Percentiles rank a stretch among this genome's conserved stretches.
Conservation (phyloP, 1,140 invertebrate species). For the Vanessa tameamea region DNA sequence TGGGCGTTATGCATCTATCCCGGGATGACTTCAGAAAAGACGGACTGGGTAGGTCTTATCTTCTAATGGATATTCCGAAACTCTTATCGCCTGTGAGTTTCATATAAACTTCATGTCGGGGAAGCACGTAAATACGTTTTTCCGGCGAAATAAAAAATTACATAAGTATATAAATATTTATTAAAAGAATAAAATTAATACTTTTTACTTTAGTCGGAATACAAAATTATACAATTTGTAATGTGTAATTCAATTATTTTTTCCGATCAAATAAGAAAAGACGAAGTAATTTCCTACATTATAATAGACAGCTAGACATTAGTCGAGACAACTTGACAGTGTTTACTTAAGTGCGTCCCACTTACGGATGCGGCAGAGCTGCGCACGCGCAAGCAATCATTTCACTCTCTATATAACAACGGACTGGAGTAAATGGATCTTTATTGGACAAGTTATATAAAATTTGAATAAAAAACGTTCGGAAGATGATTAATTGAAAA, state of each 20-base stretch:
- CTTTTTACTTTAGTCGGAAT: background rate
- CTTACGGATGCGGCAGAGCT: constrained; percentile 30
- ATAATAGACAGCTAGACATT: constrained; percentile 7
- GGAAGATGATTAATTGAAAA: background rate
- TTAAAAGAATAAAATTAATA: too few relatives aligned
- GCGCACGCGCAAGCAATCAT: constrained; percentile 31
- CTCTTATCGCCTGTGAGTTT: too few relatives aligned
- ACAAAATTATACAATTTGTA: background rate
- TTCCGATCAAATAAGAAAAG: background rate
- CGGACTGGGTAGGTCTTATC: too few relatives aligned
- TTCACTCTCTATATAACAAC: constrained; percentile 43
- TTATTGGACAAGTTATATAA: background rate
- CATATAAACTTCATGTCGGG: too few relatives aligned
- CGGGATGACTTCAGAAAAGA: too few relatives aligned
- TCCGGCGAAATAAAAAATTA: too few relatives aligned
- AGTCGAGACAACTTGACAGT: constrained; percentile 14
- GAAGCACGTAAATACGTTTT: too few relatives aligned
- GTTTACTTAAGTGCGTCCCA: constrained; percentile 26
- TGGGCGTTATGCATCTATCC: too few relatives aligned
- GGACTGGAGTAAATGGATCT: constrained; percentile 16
- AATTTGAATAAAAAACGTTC: background rate
- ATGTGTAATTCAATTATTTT: background rate
- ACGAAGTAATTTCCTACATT: constrained; percentile 1
- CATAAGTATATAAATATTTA: too few relatives aligned
- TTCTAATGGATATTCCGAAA: too few relatives aligned